Evolutionary conservation across 2,888 invertebrate genomes (phyloP), one percentile per base, ranked within the genome.

Genomic region (Oegoconia quadripuncta): DNA sequence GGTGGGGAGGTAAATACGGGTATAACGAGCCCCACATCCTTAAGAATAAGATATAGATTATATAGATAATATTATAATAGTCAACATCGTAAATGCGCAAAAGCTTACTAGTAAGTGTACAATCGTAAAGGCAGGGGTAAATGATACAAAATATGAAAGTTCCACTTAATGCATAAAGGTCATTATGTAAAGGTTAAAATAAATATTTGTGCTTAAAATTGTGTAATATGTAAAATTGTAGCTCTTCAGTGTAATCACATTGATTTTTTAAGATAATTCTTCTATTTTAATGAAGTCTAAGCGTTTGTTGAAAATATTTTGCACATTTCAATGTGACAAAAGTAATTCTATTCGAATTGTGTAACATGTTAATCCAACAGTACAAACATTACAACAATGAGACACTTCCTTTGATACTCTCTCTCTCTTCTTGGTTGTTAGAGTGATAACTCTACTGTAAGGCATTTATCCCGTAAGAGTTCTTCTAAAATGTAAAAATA

Each of bases 31-130:
- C 63, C 63, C 65, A 56, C 64, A 23, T 25, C 48, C 29, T 53
- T 42, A 42, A 58, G 69, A 69, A 67, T 42, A 53, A 54, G 50
- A n/a, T 63, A 64, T 60, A 68, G 59, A 69, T 49, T 51, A 46
- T 32, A 50, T 47, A 62, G 66, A 59, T 66, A 68, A 73, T 78
- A 78, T 74, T 64, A 63, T 70, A 83, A 77, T 82, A 84, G 76
- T 84, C 81, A 87, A 87, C 86, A 83, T 82, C 71, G 82, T 86
- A 86, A 80, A 86, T 75, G 78, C 76, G 64, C 75, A 83, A 78
- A 84, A 83, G 82, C 83, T 80, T 81, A 75, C 53, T 70, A 72
- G 59, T 67, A 67, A 56, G 59, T 65, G 59, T 70, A 74, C 56
- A 52, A 66, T 70, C 57, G 50, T 69, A 77, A 62, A 77, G 71